Evolutionary conservation across 2,797 vertebrate species (phyloP).

Genomic region (Todus mexicanus): DNA sequence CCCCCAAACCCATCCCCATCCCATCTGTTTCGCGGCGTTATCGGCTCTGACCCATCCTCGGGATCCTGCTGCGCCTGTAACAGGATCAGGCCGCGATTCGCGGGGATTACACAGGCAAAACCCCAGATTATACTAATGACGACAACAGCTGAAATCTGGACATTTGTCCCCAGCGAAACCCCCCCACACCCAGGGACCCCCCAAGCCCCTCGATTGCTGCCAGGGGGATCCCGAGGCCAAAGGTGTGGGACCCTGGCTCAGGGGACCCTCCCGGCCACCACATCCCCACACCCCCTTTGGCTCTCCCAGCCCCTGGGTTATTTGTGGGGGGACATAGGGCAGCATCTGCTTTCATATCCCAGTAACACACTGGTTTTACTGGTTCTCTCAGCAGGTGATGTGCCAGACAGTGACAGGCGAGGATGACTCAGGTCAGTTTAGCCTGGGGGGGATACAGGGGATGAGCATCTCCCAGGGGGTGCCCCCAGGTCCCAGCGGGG

Average conservation of each 20-base stretch:
- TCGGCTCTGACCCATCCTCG: neutral
- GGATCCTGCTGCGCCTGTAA: neutral
- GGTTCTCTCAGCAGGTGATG: slow-evolving; percentile 42
- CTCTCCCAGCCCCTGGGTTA: neutral
- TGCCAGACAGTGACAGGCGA: neutral
- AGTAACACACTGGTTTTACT: neutral
- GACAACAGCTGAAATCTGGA: neutral
- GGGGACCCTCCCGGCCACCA: neutral
- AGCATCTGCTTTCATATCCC: neutral
- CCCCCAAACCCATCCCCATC: neutral
- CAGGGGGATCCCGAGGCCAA: neutral
- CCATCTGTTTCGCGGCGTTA: neutral
- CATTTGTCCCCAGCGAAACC: neutral
- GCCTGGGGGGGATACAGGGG: fast-evolving
- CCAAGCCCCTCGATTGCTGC: neutral
- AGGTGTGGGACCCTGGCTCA: fast-evolving
- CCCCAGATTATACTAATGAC: neutral
- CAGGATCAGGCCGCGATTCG: neutral
- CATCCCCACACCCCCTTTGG: fast-evolving
- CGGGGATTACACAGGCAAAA: neutral
- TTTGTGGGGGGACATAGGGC: too few species aligned
- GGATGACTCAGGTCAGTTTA: neutral
- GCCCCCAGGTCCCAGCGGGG: neutral
- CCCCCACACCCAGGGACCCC: neutral
- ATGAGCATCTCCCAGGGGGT: neutral